phyloP scores from a whole-genome alignment of 37 sponge, comb jelly and placozoan genomes.

The Cladorhizidae sp. region DNA sequence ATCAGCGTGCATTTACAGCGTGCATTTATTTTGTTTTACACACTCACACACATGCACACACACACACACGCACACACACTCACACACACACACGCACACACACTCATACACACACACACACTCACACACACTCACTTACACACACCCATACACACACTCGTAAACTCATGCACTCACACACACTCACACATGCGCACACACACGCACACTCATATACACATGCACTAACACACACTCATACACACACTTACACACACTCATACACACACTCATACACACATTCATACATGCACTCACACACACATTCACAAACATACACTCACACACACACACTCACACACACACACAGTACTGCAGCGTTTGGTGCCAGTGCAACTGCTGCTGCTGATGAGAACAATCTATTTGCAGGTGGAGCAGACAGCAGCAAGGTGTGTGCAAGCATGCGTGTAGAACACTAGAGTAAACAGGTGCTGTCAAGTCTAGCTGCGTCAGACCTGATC shows the following conservation, averaged over 20 bases:
- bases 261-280: neutral
- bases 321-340: conserved; percentile 2
- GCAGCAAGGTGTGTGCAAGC: conserved; percentile 1
- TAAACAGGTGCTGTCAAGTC: no score
- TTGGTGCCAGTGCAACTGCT: conserved; percentile 22
- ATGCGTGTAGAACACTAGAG: no score
- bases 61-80: neutral
- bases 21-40: neutral
- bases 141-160: neutral
- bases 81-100: neutral
- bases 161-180: no score
- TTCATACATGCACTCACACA: neutral
- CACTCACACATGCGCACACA: neutral
- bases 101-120: neutral
- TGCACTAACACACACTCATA: no score
- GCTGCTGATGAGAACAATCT: conserved; percentile 57
- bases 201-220: neutral
- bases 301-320: neutral
- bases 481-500: no score
- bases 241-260: neutral
- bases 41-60: neutral
- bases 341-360: conserved; percentile 38
- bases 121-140: no score
- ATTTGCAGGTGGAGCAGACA: neutral
- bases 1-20: no score